Percentiles rank a stretch among this genome's conserved stretches.
These are phyloP conservation scores for Poeciliopsis presidionis DNA, from an alignment of 2,797 vertebrate genomes.

Conservation along the genomic window DNA sequence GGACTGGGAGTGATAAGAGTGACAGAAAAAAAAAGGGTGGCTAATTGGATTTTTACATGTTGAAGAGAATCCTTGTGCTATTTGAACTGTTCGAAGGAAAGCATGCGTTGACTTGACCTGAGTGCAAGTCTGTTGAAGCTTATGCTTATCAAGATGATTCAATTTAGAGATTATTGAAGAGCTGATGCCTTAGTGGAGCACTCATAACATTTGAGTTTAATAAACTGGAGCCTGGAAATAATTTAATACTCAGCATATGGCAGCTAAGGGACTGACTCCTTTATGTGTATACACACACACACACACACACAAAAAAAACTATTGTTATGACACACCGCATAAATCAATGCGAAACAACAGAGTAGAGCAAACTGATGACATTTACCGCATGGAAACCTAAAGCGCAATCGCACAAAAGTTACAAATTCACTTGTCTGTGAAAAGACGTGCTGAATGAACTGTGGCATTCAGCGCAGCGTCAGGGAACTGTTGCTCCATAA, in stretches of 20 bases:
- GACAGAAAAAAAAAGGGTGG: slow-evolving; percentile 57
- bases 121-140: not conserved
- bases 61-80: slow-evolving; percentile 44
- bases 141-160: slow-evolving; percentile 46
- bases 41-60: slow-evolving; percentile 70
- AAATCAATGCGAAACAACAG: slow-evolving; percentile 33
- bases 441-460: slow-evolving; percentile 37
- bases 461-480: slow-evolving; percentile 29
- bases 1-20: slow-evolving; percentile 57
- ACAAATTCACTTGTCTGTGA: slow-evolving; percentile 29
- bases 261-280: slow-evolving; percentile 31
- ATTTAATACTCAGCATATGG: slow-evolving; percentile 43
- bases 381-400: slow-evolving; percentile 16
- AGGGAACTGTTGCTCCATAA: slow-evolving; percentile 38
- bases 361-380: slow-evolving; percentile 11
- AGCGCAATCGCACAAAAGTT: slow-evolving; percentile 28
- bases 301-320: not conserved
- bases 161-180: slow-evolving; percentile 57
- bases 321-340: slow-evolving; percentile 16
- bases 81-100: slow-evolving; percentile 19
- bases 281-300: slow-evolving; percentile 24
- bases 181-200: not conserved
- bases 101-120: slow-evolving; percentile 3
- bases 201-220: slow-evolving; percentile 57
- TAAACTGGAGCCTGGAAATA: slow-evolving; percentile 60